Conservation (phyloP, 2,113 vertebrate species). For the Natator depressus region DNA sequence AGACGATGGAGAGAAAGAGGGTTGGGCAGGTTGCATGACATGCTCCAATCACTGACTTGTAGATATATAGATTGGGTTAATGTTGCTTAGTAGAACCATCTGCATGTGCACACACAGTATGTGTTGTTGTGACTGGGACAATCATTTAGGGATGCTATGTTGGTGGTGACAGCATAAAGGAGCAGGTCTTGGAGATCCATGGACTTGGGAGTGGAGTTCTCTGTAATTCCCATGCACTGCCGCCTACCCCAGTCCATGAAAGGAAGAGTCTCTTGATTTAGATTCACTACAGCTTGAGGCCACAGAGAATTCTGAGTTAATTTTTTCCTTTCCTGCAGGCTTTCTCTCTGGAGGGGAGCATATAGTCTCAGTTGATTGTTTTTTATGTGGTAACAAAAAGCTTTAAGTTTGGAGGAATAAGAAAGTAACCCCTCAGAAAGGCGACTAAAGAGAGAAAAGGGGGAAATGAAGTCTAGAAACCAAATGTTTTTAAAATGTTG, state of each 20-base stretch:
- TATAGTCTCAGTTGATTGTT: not conserved
- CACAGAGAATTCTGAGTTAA: not conserved
- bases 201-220: not conserved
- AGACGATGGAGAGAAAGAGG: not conserved
- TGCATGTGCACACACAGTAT: not conserved
- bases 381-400: not conserved
- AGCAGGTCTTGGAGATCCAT: not conserved
- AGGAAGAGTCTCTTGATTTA: not conserved
- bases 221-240: not conserved
- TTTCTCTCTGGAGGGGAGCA: not conserved
- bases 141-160: not conserved
- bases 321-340: not conserved
- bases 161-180: not conserved
- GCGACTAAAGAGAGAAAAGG: not conserved
- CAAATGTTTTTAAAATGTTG: not conserved
- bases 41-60: not conserved
- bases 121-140: not conserved
- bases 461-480: not conserved
- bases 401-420: not conserved
- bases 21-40: not conserved
- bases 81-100: not conserved
- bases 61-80: not conserved
- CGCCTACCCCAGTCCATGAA: not conserved
- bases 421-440: not conserved
- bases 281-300: not conserved